Percentiles rank a stretch among this genome's conserved stretches.
Evolutionary conservation across 2,888 invertebrate genomes (phyloP).

Genomic region (Acleris literana): DNA sequence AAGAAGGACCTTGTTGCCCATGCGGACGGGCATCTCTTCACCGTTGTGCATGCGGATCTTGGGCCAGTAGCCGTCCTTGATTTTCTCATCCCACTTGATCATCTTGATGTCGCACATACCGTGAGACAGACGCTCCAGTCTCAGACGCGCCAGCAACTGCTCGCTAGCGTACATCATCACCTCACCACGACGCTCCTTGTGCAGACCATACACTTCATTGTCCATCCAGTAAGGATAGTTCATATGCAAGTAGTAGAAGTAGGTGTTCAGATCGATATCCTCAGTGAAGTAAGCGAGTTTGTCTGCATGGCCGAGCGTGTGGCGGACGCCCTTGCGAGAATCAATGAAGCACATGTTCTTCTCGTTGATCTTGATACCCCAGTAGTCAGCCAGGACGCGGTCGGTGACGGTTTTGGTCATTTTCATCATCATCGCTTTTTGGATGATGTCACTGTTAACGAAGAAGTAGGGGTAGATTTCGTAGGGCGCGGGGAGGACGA

Average conservation of each 20-base stretch:
- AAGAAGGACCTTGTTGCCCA: conserved; percentile 64
- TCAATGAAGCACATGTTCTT: conserved; percentile 85
- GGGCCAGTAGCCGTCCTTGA: conserved; percentile 83
- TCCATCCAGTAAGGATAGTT: conserved; percentile 89
- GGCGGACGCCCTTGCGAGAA: conserved; percentile 86
- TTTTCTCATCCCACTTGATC: conserved; percentile 70
- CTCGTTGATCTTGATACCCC: conserved; percentile 76
- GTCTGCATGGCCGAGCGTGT: conserved; percentile 84
- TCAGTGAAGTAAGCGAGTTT: conserved; percentile 88
- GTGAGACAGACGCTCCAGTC: conserved; percentile 77
- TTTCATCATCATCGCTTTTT: conserved; percentile 86
- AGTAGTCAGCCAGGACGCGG: conserved; percentile 79
- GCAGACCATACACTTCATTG: conserved; percentile 76
- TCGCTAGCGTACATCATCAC: conserved; percentile 84
- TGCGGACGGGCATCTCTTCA: conserved; percentile 81
- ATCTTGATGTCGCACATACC: conserved; percentile 77
- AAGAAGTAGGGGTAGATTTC: conserved; percentile 91
- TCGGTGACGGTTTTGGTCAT: conserved; percentile 84
- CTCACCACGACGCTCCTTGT: conserved; percentile 82
- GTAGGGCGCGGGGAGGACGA: conserved; percentile 88
- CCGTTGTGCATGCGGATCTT: conserved; percentile 83
- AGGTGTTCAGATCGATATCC: conserved; percentile 89
- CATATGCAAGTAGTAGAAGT: conserved; percentile 87
- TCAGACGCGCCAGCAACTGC: conserved; percentile 85
- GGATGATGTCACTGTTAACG: conserved; percentile 88